Conservation (phyloP, 2,888 invertebrate species). For the Muscina levida region DNA sequence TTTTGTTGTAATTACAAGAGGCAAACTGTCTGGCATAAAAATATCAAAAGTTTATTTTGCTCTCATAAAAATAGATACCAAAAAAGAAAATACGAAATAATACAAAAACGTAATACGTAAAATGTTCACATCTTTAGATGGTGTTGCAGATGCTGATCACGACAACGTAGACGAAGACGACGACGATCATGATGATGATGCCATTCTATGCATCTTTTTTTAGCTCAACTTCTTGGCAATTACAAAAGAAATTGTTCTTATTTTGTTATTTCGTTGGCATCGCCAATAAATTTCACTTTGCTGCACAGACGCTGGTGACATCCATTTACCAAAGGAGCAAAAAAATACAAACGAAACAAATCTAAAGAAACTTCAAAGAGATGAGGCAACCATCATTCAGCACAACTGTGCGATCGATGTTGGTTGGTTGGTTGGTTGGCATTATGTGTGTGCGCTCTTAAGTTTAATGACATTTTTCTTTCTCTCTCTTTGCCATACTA, state of each 20-base stretch:
- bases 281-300: constrained; percentile 45
- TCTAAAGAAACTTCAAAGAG: no score
- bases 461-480: constrained; percentile 60
- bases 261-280: constrained; percentile 4
- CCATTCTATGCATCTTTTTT: no score
- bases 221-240: constrained; percentile 57
- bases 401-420: no score
- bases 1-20: constrained; percentile 32
- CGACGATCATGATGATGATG: not conserved
- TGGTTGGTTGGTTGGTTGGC: not conserved
- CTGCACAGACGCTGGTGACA: not conserved
- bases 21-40: constrained; percentile 59
- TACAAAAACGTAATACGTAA: no score
- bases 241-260: constrained; percentile 26
- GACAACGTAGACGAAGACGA: not conserved
- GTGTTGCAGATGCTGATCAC: constrained; percentile 6
- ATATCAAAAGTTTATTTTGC: constrained; percentile 36
- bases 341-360: not conserved
- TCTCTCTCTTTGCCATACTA: constrained; percentile 11
- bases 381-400: no score
- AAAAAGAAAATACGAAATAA: not conserved
- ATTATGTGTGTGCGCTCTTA: constrained; percentile 15
- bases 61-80: not conserved
- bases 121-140: constrained; percentile 3
- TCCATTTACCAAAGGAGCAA: not conserved